phyloP scores from a whole-genome alignment of 2,888 invertebrate species.

The Thumatha senex region DNA sequence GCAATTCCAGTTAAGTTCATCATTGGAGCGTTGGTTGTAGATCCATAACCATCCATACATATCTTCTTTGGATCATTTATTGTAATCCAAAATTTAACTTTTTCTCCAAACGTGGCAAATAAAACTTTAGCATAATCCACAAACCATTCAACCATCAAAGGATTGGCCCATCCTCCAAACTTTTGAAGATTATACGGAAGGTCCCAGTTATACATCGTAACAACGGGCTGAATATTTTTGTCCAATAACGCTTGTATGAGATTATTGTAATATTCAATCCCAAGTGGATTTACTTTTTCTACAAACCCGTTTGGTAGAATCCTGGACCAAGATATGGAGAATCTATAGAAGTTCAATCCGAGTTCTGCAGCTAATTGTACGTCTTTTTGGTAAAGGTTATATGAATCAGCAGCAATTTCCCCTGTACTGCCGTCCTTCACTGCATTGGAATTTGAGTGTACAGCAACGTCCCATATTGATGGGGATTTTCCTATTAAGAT shows the following conservation, averaged over 20 bases:
- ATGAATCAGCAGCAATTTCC: conserved; percentile 86
- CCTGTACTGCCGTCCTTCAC: conserved; percentile 65
- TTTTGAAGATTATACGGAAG: conserved; percentile 80
- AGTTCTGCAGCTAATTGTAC: conserved; percentile 68
- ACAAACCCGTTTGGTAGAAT: conserved; percentile 84
- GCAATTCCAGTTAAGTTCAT: conserved; percentile 64
- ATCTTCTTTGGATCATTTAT: conserved; percentile 81
- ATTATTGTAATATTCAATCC: conserved; percentile 85
- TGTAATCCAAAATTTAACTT: conserved; percentile 82
- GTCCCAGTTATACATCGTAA: conserved; percentile 86
- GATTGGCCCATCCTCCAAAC: conserved; percentile 85
- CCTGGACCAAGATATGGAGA: conserved; percentile 86
- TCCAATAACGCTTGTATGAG: conserved; percentile 83
- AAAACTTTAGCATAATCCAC: conserved; percentile 80
- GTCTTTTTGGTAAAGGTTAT: conserved; percentile 83
- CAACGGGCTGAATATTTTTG: conserved; percentile 82
- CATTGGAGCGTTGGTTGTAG: conserved; percentile 55
- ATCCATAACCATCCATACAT: conserved; percentile 62
- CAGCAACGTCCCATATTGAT: conserved; percentile 81
- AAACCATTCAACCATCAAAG: conserved; percentile 79
- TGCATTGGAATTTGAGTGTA: conserved; percentile 48
- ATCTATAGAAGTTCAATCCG: conserved; percentile 79
- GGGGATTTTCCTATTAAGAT: conserved; percentile 76
- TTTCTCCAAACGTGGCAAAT: conserved; percentile 73
- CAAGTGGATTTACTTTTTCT: conserved; percentile 79